Evolutionary conservation across 2,113 vertebrate genomes (phyloP).

Genomic region (Coreoperca whiteheadi): DNA sequence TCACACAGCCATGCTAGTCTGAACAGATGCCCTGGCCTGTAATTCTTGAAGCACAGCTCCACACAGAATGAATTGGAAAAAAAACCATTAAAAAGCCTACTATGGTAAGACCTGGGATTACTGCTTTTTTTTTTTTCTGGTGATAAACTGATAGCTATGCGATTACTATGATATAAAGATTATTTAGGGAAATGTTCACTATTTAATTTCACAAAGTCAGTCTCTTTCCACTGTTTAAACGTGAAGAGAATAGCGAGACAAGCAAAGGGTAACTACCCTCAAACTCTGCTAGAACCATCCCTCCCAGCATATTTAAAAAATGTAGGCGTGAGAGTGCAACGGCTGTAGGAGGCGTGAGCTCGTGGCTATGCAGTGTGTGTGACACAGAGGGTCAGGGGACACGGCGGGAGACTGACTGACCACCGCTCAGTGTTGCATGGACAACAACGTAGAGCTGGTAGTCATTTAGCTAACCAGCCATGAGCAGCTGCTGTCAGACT

Average conservation of each 20-base stretch:
- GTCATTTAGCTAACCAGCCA: too few relatives aligned
- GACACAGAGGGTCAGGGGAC: not conserved
- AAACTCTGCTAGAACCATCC: not conserved
- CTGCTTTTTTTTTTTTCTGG: not conserved
- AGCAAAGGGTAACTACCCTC: not conserved
- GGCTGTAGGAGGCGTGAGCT: not conserved
- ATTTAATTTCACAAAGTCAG: too few relatives aligned
- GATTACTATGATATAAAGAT: not conserved
- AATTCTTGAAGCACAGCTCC: conserved; percentile 4
- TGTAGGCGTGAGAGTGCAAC: not conserved
- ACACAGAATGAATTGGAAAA: conserved; percentile 19
- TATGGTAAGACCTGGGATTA: not conserved
- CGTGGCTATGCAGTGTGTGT: not conserved
- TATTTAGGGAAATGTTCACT: conserved; percentile 7
- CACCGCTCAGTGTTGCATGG: not conserved
- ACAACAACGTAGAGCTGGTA: not conserved
- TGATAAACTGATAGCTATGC: not conserved
- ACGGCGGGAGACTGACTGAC: not conserved
- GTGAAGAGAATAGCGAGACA: not conserved
- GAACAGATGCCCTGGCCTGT: conserved; percentile 35
- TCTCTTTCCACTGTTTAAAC: not conserved
- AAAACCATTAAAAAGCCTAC: conserved; percentile 7
- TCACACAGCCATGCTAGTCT: conserved; percentile 7
- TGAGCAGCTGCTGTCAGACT: too few relatives aligned
- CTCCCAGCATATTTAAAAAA: not conserved